These are phyloP conservation scores for Thalassophryne amazonica DNA, from an alignment of 2,797 vertebrate genomes.

Conservation along the genomic window DNA sequence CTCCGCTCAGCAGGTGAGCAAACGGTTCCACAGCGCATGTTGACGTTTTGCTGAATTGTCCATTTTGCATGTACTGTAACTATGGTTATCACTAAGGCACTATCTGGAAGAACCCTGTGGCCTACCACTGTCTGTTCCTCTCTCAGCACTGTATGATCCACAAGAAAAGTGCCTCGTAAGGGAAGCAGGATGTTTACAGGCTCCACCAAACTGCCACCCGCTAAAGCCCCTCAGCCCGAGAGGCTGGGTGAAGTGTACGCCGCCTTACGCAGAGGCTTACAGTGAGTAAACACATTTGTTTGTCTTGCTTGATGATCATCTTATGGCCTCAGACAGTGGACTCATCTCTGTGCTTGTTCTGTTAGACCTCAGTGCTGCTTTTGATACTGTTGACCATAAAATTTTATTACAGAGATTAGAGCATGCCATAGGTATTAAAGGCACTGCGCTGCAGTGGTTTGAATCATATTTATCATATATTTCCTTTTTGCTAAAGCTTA, in stretches of 20 bases:
- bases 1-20: slow-evolving; percentile 75
- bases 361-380: too few relatives aligned
- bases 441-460: too few relatives aligned
- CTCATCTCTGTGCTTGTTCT: too few relatives aligned
- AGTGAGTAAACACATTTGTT: slow-evolving; percentile 78
- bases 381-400: too few relatives aligned
- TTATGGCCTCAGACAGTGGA: too few relatives aligned
- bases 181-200: slow-evolving; percentile 95
- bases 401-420: too few relatives aligned
- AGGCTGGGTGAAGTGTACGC: slow-evolving; percentile 89
- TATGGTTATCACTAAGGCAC: slow-evolving; percentile 1
- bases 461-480: too few relatives aligned
- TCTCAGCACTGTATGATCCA: slow-evolving; percentile 64
- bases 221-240: slow-evolving; percentile 91
- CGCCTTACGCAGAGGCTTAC: slow-evolving; percentile 88
- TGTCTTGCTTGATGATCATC: slow-evolving; percentile 3
- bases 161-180: slow-evolving; percentile 84
- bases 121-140: slow-evolving; percentile 16
- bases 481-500: too few relatives aligned
- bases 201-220: slow-evolving; percentile 87
- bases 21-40: background rate
- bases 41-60: background rate
- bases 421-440: too few relatives aligned
- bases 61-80: background rate
- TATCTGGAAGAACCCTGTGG: slow-evolving; percentile 25